A percentile compares a stretch with the other conserved stretches of the same genome.
Evolutionary conservation across 2,113 vertebrate species (phyloP).

Genomic region (Rhea pennata): DNA sequence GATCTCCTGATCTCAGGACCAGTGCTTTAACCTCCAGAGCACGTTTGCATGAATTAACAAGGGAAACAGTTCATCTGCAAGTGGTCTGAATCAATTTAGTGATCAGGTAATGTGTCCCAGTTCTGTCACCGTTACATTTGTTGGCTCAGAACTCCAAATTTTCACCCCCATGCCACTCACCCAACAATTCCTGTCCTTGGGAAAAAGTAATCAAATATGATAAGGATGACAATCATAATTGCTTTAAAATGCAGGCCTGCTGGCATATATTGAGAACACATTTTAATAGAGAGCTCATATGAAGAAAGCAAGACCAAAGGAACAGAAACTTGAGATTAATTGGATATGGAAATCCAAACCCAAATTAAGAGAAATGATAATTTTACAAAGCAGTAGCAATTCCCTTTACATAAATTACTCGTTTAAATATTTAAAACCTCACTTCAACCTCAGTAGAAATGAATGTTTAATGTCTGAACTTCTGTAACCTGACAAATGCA

Average conservation of each 20-base stretch:
- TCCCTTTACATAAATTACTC: conserved; percentile 48
- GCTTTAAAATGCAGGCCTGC: conserved; percentile 20
- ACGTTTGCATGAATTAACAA: conserved; percentile 1
- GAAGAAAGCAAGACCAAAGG: background rate
- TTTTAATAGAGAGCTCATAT: background rate
- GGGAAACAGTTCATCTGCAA: conserved; percentile 53
- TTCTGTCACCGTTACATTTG: conserved; percentile 26
- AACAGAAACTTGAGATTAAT: conserved; percentile 22
- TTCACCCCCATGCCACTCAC: conserved; percentile 24
- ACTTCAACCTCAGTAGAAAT: conserved; percentile 50
- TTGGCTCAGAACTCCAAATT: conserved; percentile 28
- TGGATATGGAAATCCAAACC: conserved; percentile 19
- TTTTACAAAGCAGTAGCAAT: conserved; percentile 37
- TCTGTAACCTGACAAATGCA: conserved; percentile 18
- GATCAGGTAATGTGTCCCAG: conserved; percentile 25
- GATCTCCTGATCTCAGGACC: conserved; percentile 10
- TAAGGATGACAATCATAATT: conserved; percentile 53
- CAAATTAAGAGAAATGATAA: conserved; percentile 30
- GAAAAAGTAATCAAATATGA: conserved; percentile 43
- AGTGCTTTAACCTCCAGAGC: conserved; percentile 35
- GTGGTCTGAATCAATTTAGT: conserved; percentile 32
- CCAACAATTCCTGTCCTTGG: conserved; percentile 48
- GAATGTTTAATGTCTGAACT: conserved; percentile 60
- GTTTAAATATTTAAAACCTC: conserved; percentile 58
- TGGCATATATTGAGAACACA: conserved; percentile 6